Conservation (phyloP, 1,140 invertebrate genomes). For the Rhagoletis zephyria region DNA sequence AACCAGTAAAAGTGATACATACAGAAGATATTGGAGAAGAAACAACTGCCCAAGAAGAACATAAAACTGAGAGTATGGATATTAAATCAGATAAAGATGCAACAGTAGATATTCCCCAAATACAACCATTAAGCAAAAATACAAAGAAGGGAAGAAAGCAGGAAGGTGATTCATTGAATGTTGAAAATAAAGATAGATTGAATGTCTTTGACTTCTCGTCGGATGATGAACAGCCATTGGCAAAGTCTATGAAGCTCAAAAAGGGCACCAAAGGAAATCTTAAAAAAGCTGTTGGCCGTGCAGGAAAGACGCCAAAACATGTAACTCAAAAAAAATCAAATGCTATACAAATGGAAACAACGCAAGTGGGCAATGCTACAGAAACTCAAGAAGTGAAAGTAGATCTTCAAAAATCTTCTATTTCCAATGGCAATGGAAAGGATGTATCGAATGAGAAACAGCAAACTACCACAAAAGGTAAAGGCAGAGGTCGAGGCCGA, state of each 20-base stretch:
- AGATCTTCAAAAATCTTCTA: neutral
- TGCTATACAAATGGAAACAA: conserved; percentile 49
- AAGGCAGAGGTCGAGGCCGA: conserved; percentile 7
- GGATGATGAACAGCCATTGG: conserved; percentile 73
- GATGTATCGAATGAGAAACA: conserved; percentile 38
- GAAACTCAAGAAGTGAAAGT: neutral
- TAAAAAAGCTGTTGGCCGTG: conserved; percentile 61
- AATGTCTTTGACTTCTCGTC: conserved; percentile 74
- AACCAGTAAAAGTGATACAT: conserved; percentile 70
- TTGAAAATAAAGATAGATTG: conserved; percentile 54
- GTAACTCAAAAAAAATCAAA: conserved; percentile 43
- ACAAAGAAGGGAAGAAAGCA: conserved; percentile 53
- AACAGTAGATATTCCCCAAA: neutral
- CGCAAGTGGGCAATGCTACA: neutral
- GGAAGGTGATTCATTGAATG: neutral
- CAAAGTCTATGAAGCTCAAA: conserved; percentile 71
- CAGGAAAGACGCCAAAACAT: conserved; percentile 60
- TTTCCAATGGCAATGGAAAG: conserved; percentile 14
- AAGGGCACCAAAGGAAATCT: conserved; percentile 62
- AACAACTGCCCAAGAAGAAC: conserved; percentile 51
- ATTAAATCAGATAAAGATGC: conserved; percentile 1
- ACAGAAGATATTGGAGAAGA: conserved; percentile 58
- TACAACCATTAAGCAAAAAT: neutral
- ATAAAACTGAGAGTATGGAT: neutral
- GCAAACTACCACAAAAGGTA: neutral